Evolutionary conservation across 2,888 invertebrate genomes (phyloP), one percentile per base, ranked within the genome.

Genomic region (Abrostola tripartita): DNA sequence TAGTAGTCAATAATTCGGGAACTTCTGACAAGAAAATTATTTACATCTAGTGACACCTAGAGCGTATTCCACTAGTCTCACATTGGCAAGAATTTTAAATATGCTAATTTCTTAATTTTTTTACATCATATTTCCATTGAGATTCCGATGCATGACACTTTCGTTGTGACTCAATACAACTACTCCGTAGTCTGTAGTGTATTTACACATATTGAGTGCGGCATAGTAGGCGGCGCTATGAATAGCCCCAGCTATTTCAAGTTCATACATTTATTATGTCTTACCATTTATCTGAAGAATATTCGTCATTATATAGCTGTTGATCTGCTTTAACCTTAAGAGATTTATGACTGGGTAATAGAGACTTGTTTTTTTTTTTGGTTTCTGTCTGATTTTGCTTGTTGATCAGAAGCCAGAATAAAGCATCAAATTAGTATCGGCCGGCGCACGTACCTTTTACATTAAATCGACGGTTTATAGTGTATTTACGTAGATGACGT

Each of bases 191-290:
- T 41, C 44, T 51, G 56, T 58, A 60, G 58, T 61, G 68, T 74
- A 75, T 72, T 79, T 73, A 76, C 75, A 64, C 73, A 79, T 83
- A 82, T 85, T 85, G 82, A 79, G 68, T 75, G 78, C 70, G 68
- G 41, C 62, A 65, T 41, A 69, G 88, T 88, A 82, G 87, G 88
- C 62, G 86, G 81, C 53, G 69, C 83, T 86, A 88, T 80, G 80
- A 84, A 82, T 87, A 88, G 65, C 51, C 52, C 37, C 70, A 83
- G 76, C 81, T 88, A 89, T 90, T 90, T 90, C 89, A 90, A 90
- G 90, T 89, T 88, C 88, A 87, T 79, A 76, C 82, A 82, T 80
- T 81, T 81, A 83, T 78, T 81, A 76, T 78, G 78, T 72, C 70
- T 77, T 68, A 37, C 52, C 57, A 64, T 70, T 56, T 65, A 57